These are phyloP conservation scores for Pipistrellus pipistrellus DNA, from an alignment of 2,797 vertebrate genomes.

Conservation along the genomic window DNA sequence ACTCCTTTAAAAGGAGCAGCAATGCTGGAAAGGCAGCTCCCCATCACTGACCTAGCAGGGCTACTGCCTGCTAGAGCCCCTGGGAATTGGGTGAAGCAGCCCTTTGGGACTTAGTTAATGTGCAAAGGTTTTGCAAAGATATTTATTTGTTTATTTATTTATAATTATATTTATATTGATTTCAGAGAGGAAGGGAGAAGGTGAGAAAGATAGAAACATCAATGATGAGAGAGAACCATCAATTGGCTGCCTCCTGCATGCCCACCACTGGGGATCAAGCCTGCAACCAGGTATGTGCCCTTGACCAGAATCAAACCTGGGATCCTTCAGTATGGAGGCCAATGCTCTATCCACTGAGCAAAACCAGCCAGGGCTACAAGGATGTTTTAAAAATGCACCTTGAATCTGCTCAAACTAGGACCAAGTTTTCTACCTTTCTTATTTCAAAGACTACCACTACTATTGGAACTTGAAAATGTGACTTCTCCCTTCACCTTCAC, in stretches of 20 bases:
- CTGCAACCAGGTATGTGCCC: too few species aligned
- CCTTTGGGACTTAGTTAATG: background rate
- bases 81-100: slow-evolving; percentile 14
- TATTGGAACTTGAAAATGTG: slow-evolving; percentile 27
- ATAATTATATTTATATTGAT: too few species aligned
- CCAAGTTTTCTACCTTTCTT: slow-evolving; percentile 23
- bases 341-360: too few species aligned
- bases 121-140: slow-evolving; percentile 35
- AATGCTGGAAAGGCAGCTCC: background rate
- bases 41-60: slow-evolving; percentile 63
- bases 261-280: too few species aligned
- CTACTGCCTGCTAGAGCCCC: background rate
- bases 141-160: background rate
- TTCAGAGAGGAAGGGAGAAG: too few species aligned
- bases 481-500: slow-evolving; percentile 13
- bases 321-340: too few species aligned
- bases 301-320: too few species aligned
- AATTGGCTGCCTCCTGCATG: too few species aligned
- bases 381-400: background rate
- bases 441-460: slow-evolving; percentile 46
- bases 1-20: slow-evolving; percentile 70
- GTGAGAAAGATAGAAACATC: too few species aligned
- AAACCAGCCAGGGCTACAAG: background rate
- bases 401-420: slow-evolving; percentile 34
- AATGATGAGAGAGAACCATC: too few species aligned